Evolutionary conservation across 2,797 vertebrate species (phyloP), one percentile per base, ranked within the genome.

Genomic region (Cichlasoma orientale): DNA sequence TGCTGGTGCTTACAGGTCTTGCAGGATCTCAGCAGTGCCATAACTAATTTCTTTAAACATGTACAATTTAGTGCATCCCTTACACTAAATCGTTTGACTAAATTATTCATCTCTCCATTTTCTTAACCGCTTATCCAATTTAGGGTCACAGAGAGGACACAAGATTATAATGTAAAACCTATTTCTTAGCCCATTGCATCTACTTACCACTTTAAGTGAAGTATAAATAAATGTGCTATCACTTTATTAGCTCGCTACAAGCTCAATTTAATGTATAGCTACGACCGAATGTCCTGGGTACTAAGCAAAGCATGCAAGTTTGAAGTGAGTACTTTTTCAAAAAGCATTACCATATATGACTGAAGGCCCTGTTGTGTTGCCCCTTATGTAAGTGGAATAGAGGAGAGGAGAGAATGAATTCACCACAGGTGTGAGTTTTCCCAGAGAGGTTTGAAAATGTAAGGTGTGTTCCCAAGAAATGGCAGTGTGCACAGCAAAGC

Each of bases 371-470:
- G 86, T 82, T 90, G 86, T 83, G 33, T 36, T 36, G 85, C 61
- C 74, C 41, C 89, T 93, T 90, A 75, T 80, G 80, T 91, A 93
- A 92, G 81, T 52, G 77, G 80, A 78, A 82, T 84, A 89, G 79
- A 86, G 82, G 80, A 88, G 90, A 90, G 81, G 80, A 90, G 87
- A 91, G 83, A 92, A 90, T 88, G 74, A 75, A 86, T 92, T 87
- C 87, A 84, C 90, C 78, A 86, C 88, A 94, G 92, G 91, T 95
- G 91, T 90, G 82, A 87, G 83, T 91, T 92, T 83, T 89, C 83
- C 72, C 77, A 82, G 72, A 85, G 89, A 85, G 87, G 79, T 78
- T 90, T 78, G 78, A 69, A 81, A 89, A 86, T 90, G 79, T 83
- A 83, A 84, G 75, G 77, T 79, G 68, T 66, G 61, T 50, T 25